phyloP scores from a whole-genome alignment of 2,888 invertebrate genomes.

The Drosophila macrospina region DNA sequence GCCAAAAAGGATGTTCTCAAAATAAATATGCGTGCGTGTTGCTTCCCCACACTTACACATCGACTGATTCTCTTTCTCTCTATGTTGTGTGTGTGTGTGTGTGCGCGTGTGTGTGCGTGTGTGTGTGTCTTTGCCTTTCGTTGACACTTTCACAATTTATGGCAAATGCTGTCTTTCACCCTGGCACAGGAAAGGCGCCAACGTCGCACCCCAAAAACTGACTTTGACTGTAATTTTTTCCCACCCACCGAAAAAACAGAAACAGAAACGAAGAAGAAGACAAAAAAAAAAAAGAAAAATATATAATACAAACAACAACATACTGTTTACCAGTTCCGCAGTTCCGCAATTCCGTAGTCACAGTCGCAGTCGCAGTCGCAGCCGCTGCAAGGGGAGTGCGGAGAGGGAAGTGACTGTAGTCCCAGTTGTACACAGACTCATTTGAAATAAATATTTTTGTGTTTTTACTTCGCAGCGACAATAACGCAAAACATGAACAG shows the following conservation, averaged over 20 bases:
- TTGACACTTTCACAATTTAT: slow-evolving; percentile 83
- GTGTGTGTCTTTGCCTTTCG: slow-evolving; percentile 72
- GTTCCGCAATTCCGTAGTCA: slow-evolving; percentile 47
- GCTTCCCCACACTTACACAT: slow-evolving; percentile 65
- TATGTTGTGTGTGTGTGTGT: slow-evolving; percentile 35
- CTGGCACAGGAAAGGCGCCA: slow-evolving; percentile 73
- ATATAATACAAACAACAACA: slow-evolving; percentile 35
- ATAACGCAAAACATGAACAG: slow-evolving; percentile 79
- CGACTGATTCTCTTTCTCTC: slow-evolving; percentile 18
- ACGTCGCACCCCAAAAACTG: slow-evolving; percentile 45
- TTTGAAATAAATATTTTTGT: slow-evolving; percentile 82
- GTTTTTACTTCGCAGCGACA: slow-evolving; percentile 81
- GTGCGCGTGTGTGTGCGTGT: slow-evolving; percentile 44
- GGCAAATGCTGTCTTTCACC: slow-evolving; percentile 77
- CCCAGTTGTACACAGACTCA: slow-evolving; percentile 78
- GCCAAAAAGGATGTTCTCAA: slow-evolving; percentile 73
- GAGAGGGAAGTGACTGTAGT: slow-evolving; percentile 23
- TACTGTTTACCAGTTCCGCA: slow-evolving; percentile 72
- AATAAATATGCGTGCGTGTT: slow-evolving; percentile 81
- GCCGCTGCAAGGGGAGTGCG: background rate
- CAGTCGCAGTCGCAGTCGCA: slow-evolving; percentile 11
- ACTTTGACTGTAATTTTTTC: slow-evolving; percentile 73
- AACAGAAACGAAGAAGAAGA: slow-evolving; percentile 26
- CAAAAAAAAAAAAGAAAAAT: slow-evolving; percentile 28
- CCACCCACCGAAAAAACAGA: slow-evolving; percentile 57